Evolutionary conservation across 2,888 invertebrate genomes (phyloP).

Genomic region (Monoplex corrugatus): DNA sequence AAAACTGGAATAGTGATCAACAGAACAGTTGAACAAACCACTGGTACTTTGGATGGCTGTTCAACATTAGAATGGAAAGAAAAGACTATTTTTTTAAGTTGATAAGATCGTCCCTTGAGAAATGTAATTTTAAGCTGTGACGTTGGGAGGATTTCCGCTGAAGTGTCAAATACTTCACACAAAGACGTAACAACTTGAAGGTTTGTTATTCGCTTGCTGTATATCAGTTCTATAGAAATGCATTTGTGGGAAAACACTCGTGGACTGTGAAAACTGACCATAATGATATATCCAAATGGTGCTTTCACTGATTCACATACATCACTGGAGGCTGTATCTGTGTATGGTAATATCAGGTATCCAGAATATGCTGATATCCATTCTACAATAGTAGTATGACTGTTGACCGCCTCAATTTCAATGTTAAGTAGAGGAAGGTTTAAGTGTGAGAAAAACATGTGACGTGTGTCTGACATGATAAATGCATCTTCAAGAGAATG

Average conservation of each 20-base stretch:
- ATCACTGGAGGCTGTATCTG: background rate
- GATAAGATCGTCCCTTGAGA: background rate
- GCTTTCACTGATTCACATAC: background rate
- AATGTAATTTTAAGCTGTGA: background rate
- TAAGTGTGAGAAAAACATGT: background rate
- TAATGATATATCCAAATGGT: background rate
- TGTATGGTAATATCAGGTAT: background rate
- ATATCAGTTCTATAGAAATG: no score
- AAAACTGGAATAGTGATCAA: background rate
- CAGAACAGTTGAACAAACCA: conserved; percentile 35
- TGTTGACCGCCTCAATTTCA: background rate
- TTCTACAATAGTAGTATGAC: background rate
- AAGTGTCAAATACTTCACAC: background rate
- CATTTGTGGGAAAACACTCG: no score
- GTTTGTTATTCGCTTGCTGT: background rate
- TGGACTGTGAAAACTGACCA: background rate
- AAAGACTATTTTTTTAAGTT: background rate
- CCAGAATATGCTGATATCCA: background rate
- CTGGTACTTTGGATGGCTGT: background rate
- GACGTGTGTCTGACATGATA: background rate
- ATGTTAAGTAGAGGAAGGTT: background rate
- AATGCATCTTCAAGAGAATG: background rate
- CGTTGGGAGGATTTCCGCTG: background rate
- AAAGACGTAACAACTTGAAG: background rate
- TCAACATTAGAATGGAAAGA: background rate